Evolutionary conservation across 2,888 invertebrate genomes (phyloP), one percentile per base, ranked within the genome.

Genomic region (Drosophila paracracens): DNA sequence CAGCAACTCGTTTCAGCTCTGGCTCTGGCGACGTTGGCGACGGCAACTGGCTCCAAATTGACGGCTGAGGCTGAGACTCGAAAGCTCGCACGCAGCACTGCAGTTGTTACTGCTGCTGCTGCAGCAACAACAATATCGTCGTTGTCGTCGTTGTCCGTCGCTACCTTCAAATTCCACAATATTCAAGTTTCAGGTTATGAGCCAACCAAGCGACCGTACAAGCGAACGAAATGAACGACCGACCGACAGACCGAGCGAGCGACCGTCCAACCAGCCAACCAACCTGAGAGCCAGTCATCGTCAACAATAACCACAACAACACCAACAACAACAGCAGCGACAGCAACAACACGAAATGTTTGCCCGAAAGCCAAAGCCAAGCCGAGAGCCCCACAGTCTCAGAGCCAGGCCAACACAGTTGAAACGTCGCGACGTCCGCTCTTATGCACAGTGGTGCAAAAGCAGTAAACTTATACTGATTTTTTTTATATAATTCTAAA

Each of bases 91-190:
- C 88, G 88, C 90, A 89, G 90, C 66, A 71, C 66, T 83, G 80
- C 64, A 73, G 82, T 74, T 72, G 83, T 69, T 74, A 73, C 65
- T 72, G 72, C 59, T 70, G 72, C 59, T 70, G 16, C 64, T 50
- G 40, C 68, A 54, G 31, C 75, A 66, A 29, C 79, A 59, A 40
- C 64, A 50, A 31, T 73, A 61, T n/a, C 76, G 60, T 35, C 73
- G 35, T 33, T 69, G 35, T 11, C 59, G 59, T 38, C 62, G 62
- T 64, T 53, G 75, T 59, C 61, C 79, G 80, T 79, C 72, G 90
- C 87, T 87, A 87, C 87, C 87, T 87, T 87, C 90, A 90, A 87
- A 87, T 87, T 87, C 87, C 87, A 87, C 89, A 88, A 90, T 88
- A 83, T 87, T 86, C 87, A 90, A 87, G 89, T 87, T 87, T 87